Conservation (phyloP, 2,797 vertebrate genomes). For the Lepilemur septentrionalis region DNA sequence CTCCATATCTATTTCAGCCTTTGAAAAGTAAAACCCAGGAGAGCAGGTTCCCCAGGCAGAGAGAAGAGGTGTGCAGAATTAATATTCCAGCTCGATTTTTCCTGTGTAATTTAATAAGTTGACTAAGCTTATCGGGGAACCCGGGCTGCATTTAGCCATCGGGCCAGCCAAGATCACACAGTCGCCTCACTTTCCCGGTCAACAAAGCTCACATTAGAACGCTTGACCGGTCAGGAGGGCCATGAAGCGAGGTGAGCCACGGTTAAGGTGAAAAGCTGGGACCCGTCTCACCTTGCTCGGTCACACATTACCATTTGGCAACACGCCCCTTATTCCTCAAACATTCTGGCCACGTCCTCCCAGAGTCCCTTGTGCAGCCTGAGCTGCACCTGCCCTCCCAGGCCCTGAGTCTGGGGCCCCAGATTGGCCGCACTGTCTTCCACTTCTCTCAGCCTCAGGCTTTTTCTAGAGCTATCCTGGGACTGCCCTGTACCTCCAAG, state of each 20-base stretch:
- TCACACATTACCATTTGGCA: not conserved
- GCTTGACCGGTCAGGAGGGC: not conserved
- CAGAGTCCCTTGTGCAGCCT: not conserved
- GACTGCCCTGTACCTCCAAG: not conserved
- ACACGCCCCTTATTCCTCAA: not conserved
- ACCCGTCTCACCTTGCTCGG: not conserved
- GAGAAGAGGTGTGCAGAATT: conserved; percentile 39
- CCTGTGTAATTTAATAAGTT: conserved; percentile 73
- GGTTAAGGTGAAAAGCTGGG: conserved; percentile 16
- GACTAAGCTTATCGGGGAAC: conserved; percentile 48
- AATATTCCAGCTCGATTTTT: conserved; percentile 62
- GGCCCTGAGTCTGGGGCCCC: not conserved
- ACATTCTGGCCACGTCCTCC: not conserved
- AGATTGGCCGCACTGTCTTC: not conserved
- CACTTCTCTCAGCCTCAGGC: not conserved
- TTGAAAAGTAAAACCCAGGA: conserved; percentile 76
- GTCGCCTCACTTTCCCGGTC: not conserved
- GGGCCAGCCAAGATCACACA: not conserved
- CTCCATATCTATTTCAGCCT: conserved; percentile 74
- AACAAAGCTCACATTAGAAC: conserved; percentile 54
- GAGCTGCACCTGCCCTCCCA: not conserved
- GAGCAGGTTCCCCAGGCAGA: conserved; percentile 53
- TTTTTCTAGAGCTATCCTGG: not conserved
- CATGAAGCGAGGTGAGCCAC: not conserved
- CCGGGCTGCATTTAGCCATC: not conserved